Conservation (phyloP, 2,797 vertebrate species). For the Tenualosa thibaudeaui region DNA sequence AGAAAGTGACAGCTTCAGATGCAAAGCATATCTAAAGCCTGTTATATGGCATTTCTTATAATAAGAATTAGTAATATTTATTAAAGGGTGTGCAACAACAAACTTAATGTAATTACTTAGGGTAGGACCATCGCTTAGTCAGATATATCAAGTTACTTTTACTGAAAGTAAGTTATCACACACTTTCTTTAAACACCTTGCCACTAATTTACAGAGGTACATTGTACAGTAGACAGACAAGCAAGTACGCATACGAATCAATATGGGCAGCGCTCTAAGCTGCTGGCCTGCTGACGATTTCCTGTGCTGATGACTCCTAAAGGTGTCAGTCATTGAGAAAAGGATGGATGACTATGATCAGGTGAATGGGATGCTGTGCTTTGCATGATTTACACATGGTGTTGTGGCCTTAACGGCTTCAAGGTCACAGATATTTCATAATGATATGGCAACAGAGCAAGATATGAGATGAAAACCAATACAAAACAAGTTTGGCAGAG, state of each 20-base stretch:
- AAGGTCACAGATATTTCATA: not conserved
- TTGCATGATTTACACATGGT: not conserved
- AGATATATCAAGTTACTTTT: not conserved
- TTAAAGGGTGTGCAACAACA: not conserved
- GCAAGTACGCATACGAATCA: constrained; percentile 48
- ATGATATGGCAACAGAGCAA: not conserved
- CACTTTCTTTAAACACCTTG: not conserved
- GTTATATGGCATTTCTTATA: not conserved
- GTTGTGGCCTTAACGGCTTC: not conserved
- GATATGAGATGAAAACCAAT: not conserved
- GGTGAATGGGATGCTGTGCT: not conserved
- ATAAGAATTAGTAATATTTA: not conserved
- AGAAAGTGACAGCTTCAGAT: not conserved
- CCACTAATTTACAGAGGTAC: not conserved
- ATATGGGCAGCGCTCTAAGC: constrained; percentile 32
- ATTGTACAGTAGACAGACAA: not conserved
- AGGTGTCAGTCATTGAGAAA: constrained; percentile 42
- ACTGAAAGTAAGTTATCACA: not conserved
- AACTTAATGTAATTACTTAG: not conserved
- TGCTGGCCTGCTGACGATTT: constrained; percentile 31
- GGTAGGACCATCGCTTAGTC: not conserved
- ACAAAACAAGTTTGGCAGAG: not conserved
- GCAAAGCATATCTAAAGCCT: not conserved
- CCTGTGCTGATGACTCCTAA: constrained; percentile 36
- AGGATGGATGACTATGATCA: not conserved